Conservation (phyloP, 1,140 invertebrate species). For the Aphis craccivora region DNA sequence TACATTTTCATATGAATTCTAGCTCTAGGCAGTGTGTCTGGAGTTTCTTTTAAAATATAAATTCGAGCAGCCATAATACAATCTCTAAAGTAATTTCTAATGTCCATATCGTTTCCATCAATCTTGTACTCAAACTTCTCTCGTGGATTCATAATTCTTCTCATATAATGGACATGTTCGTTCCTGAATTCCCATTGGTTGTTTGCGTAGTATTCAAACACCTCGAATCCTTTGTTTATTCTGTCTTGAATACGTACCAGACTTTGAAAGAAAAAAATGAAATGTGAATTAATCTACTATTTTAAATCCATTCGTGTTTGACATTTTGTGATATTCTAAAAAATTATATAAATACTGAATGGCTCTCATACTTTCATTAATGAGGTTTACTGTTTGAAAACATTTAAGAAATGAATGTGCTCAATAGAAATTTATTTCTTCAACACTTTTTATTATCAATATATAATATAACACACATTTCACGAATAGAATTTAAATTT, state of each 20-base stretch:
- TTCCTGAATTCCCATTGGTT: conserved; percentile 85
- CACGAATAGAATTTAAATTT: not conserved
- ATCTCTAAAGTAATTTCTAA: conserved; percentile 76
- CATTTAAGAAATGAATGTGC: not conserved
- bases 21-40: conserved; percentile 81
- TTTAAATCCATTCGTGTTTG: not conserved
- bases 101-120: conserved; percentile 75
- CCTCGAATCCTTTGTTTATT: conserved; percentile 82
- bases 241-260: conserved; percentile 77
- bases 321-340: not conserved
- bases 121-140: conserved; percentile 74
- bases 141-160: conserved; percentile 70
- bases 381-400: not conserved
- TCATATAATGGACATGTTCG: conserved; percentile 68
- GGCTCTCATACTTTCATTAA: not conserved
- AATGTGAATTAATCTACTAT: not conserved
- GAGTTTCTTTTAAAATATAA: conserved; percentile 83
- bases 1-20: conserved; percentile 77
- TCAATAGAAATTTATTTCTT: not conserved
- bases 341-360: too few species aligned
- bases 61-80: conserved; percentile 77
- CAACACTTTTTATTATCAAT: not conserved
- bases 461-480: not conserved
- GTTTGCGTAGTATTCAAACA: conserved; percentile 86
- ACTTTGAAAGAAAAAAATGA: conserved; percentile 65